Conservation (phyloP, 2,888 invertebrate genomes). For the Merodon equestris region DNA sequence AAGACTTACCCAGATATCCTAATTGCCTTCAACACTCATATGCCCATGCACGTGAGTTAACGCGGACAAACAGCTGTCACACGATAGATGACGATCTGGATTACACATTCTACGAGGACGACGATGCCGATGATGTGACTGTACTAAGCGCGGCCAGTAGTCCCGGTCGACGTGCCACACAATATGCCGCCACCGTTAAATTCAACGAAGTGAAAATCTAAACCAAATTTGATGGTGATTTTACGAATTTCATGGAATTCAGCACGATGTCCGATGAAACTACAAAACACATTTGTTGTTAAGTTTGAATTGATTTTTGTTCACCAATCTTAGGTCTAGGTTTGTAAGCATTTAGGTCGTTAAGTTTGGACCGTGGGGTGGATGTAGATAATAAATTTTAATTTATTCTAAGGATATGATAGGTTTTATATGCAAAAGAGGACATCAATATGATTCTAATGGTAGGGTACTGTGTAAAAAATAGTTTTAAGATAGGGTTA, state of each 20-base stretch:
- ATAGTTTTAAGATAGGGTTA: constrained; percentile 11
- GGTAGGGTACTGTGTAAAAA: constrained; percentile 60
- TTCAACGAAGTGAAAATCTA: constrained; percentile 82
- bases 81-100: constrained; percentile 47
- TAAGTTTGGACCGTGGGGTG: constrained; percentile 59
- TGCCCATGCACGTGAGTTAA: constrained; percentile 9
- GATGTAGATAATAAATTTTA: constrained; percentile 55
- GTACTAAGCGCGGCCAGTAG: constrained; percentile 52
- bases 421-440: constrained; percentile 22
- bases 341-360: constrained; percentile 58
- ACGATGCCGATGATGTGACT: constrained; percentile 35
- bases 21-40: constrained; percentile 40
- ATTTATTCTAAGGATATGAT: neutral
- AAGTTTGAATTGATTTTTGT: constrained; percentile 34
- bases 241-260: no score
- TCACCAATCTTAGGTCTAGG: constrained; percentile 18
- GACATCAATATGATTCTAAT: constrained; percentile 11
- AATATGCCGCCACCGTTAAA: constrained; percentile 83
- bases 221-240: constrained; percentile 18
- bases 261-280: no score
- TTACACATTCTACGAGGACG: constrained; percentile 55
- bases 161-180: constrained; percentile 79
- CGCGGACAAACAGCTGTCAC: constrained; percentile 51
- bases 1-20: constrained; percentile 41
- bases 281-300: constrained; percentile 17